These are phyloP conservation scores for Drosophila parabipectinata DNA, from an alignment of 1,140 invertebrate genomes.

Conservation along the genomic window DNA sequence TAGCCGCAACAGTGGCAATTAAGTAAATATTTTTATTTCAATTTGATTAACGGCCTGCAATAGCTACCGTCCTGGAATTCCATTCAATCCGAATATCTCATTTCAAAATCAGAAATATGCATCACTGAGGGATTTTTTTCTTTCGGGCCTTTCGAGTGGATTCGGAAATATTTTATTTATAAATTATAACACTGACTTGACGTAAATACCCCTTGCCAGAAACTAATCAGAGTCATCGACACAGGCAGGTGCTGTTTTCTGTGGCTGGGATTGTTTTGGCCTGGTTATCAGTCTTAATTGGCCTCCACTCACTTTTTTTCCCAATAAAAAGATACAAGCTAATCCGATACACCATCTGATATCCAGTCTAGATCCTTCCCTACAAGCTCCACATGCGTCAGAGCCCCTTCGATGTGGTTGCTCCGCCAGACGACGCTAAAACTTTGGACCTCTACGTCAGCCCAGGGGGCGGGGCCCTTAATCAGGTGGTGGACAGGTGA, in stretches of 20 bases:
- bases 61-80: not conserved
- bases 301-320: too few species aligned
- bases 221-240: not conserved
- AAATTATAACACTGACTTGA: constrained; percentile 46
- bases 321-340: too few species aligned
- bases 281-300: too few species aligned
- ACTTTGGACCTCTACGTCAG: constrained; percentile 44
- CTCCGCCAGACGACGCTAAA: constrained; percentile 17
- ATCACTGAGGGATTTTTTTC: not conserved
- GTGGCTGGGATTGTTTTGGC: too few species aligned
- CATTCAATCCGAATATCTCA: not conserved
- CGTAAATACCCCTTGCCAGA: constrained; percentile 12
- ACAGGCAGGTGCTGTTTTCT: constrained; percentile 3
- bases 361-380: too few species aligned
- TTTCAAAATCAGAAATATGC: not conserved
- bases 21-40: constrained; percentile 2
- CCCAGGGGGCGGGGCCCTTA: constrained; percentile 1
- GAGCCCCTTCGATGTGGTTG: constrained; percentile 16
- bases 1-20: not conserved
- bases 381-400: constrained; percentile 13
- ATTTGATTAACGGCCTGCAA: not conserved
- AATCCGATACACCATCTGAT: too few species aligned
- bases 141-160: constrained; percentile 18
- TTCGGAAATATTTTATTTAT: constrained; percentile 48
- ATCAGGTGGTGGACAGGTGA: constrained; percentile 28